Evolutionary conservation across 2,888 invertebrate genomes (phyloP), one percentile per base, ranked within the genome.

Genomic region (Drosophila mulleri): DNA sequence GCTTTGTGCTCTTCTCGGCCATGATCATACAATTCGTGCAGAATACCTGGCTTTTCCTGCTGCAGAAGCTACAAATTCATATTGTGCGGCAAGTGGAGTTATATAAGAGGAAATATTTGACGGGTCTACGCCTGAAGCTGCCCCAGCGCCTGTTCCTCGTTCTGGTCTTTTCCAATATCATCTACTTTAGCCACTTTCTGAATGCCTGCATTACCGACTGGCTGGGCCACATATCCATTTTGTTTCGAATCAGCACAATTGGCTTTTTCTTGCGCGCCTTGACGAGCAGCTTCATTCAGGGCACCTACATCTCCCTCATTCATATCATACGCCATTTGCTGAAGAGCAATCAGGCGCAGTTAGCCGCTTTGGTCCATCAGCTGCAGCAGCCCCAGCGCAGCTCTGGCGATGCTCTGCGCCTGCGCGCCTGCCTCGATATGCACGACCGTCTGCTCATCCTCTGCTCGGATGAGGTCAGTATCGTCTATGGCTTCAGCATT

Each of bases 401-500:
- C 14, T 54, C 50, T 39, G 42, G 44, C 8, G 75, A 73, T 48
- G 0, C 76, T 5, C 7, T 73, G 1, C 67, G 74, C 1, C 45
- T 90, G 4, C 87, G 88, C 9, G 26, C 54, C 9, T 88, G 81
- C 52, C 67, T 90, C 48, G 73, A 75, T 39, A 50, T 80, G 7
- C 80, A 86, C 41, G 88, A 90, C 75, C 78, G 83, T 6, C 35
- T 90, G n/a, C 57, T 82, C 1, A 62, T 82, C 3, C 39, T 89
- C 16, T 89, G 88, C 64, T 76, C 72, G 29, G 81, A 78, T 59
- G 78, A 89, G 26, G 79, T 91, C 0, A 89, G 88, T 56, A 29
- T 76, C 3, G 75, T 85, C 0, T 90, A 90, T 44, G 91, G 91
- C 5, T 78, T 91, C n/a, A 77, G 74, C 12, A 71, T 80, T 35